phyloP scores from a whole-genome alignment of 2,113 vertebrate species.

The Nothobranchius furzeri region DNA sequence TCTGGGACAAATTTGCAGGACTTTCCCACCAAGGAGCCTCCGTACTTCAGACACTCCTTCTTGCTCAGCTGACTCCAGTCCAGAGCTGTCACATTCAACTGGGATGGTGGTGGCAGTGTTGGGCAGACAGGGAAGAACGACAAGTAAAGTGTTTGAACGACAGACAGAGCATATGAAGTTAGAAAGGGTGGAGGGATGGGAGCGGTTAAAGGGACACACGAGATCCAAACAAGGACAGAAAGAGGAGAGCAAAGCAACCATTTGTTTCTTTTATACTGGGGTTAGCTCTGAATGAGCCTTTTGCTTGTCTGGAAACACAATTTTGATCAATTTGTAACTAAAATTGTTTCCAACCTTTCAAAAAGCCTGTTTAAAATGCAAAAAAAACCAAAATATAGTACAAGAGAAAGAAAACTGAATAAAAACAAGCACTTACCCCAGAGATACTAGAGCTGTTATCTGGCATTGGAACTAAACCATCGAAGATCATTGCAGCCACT shows the following conservation, averaged over 20 bases:
- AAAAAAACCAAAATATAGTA: not conserved
- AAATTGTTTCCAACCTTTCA: not conserved
- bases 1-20: slow-evolving; percentile 92
- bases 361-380: slow-evolving; percentile 14
- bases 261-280: slow-evolving; percentile 13
- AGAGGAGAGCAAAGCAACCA: slow-evolving; percentile 6
- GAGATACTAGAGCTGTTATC: slow-evolving; percentile 90
- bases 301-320: not conserved
- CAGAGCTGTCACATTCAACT: slow-evolving; percentile 93
- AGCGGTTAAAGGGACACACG: slow-evolving; percentile 20
- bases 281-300: slow-evolving; percentile 13
- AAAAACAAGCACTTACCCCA: slow-evolving; percentile 85
- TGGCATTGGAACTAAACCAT: slow-evolving; percentile 86
- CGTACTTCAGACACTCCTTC: slow-evolving; percentile 93
- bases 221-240: slow-evolving; percentile 33
- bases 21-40: slow-evolving; percentile 89
- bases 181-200: slow-evolving; percentile 10
- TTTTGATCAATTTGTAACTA: slow-evolving; percentile 6
- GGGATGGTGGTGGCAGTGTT: slow-evolving; percentile 36
- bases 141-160: slow-evolving; percentile 38
- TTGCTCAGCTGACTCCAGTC: slow-evolving; percentile 97
- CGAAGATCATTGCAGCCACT: slow-evolving; percentile 88
- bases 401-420: slow-evolving; percentile 15
- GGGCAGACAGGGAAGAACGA: slow-evolving; percentile 34
- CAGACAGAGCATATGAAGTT: slow-evolving; percentile 5